Conservation (phyloP, 2,797 vertebrate species). For the Aldrovandia affinis region DNA sequence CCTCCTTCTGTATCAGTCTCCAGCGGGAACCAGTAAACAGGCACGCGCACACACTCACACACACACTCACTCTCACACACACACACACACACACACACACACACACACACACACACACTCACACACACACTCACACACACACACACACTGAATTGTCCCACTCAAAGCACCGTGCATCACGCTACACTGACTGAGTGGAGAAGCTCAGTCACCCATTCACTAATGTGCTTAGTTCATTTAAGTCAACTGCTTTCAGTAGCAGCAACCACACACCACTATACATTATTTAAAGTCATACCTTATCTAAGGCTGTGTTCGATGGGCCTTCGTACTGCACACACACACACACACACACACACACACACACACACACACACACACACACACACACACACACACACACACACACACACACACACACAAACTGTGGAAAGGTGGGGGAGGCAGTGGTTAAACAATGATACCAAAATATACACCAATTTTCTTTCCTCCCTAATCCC, state of each 20-base stretch:
- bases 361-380: no score
- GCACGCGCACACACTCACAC: background rate
- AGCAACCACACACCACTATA: background rate
- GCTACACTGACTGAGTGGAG: background rate
- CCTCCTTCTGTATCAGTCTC: conserved; percentile 34
- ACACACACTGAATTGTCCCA: background rate
- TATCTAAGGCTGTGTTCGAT: background rate
- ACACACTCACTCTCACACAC: background rate
- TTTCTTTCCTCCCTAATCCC: background rate
- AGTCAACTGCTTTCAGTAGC: background rate
- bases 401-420: background rate
- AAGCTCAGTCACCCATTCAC: background rate
- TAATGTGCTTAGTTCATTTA: background rate
- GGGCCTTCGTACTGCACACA: background rate
- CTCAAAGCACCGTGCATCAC: background rate
- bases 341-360: no score
- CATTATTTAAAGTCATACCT: background rate
- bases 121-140: conserved; percentile 10
- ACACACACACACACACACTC: background rate
- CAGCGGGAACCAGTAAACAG: conserved; percentile 41
- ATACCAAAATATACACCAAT: background rate
- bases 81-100: background rate
- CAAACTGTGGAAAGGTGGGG: background rate
- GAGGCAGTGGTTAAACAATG: background rate
- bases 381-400: background rate